Percentiles rank a stretch among this genome's conserved stretches.
phyloP scores from a whole-genome alignment of 2,797 vertebrate species.

The Gymnothorax reevesii region DNA sequence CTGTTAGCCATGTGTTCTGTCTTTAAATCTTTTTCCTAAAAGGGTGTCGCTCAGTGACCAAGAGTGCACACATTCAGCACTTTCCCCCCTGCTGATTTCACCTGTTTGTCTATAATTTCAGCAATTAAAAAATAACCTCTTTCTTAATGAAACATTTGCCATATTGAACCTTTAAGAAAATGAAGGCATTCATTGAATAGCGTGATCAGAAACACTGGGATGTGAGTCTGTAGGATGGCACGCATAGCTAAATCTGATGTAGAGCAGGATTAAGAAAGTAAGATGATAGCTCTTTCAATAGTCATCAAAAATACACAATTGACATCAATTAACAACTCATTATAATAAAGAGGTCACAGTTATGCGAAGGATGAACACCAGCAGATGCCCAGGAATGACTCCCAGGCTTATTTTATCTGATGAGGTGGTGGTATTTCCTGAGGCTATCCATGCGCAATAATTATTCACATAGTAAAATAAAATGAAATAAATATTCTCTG shows the following conservation, averaged over 20 bases:
- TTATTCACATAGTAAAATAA: conserved; percentile 29
- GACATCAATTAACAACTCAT: neutral
- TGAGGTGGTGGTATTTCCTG: conserved; percentile 62
- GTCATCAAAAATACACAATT: neutral
- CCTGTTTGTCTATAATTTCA: neutral
- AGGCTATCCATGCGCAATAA: conserved; percentile 45
- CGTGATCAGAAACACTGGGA: neutral
- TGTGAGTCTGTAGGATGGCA: neutral
- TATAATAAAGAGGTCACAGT: neutral
- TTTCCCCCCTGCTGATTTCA: neutral
- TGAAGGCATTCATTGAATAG: neutral
- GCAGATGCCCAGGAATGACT: neutral
- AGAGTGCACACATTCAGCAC: neutral
- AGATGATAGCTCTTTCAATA: neutral
- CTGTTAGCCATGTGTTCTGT: neutral
- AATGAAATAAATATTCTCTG: conserved; percentile 36
- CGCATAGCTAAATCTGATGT: neutral
- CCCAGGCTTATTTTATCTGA: conserved; percentile 55
- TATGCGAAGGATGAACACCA: neutral
- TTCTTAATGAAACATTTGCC: neutral
- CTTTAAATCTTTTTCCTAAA: neutral
- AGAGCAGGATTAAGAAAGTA: neutral
- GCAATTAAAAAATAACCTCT: neutral
- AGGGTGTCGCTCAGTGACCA: neutral
- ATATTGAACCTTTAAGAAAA: neutral